Base-by-base conservation (phyloP, 2,888 invertebrate genomes). In the Epinotia demarniana region DNA sequence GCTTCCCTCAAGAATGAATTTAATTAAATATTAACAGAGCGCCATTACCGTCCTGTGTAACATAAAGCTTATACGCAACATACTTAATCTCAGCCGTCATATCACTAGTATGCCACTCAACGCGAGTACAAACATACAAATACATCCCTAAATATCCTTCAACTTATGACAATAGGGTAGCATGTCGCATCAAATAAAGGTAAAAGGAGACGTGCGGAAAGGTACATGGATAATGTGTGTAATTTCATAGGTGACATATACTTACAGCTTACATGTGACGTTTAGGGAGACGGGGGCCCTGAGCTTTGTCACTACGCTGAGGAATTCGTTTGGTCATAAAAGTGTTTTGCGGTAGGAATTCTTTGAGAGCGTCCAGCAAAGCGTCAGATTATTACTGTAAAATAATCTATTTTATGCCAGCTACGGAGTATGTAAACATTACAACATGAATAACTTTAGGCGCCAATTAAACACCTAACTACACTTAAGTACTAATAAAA, bases 221-320 rank as follows among this genome's bases (percentile, higher is more conserved):
- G 75, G 66, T 75, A 64, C 64, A 70, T 66, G 55, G 61, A 67
- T 67, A 62, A 75, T 67, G 75, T 75, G 67, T 71, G 75, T 75
- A 67, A 75, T 75, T 75, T 72, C 75, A 72, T 67, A 75, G 71
- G 67, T 62, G 71, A 71, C 71, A 67, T 75, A 67, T 72, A 71
- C n/a, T n/a, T n/a, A n/a, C 70, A 71, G 75, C 70, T 60, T 63
- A 72, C 72, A 58, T 72, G 33, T 18, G 61, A 62, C 73, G 67
- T 60, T 67, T 73, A 23, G 43, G 12, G 27, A 49, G 16, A 70
- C n/a, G 49, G 62, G 27, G 73, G 55, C 62, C 13, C 62, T 23
- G 8, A 46, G 49, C 63, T 70, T 63, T 73, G 64, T 64, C 70
- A 75, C 19, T 43, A 3, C 58, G 70, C n/a, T 53, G 70, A 66